Evolutionary conservation across 1,140 invertebrate species (phyloP).

Genomic region (Akabosia matsudoensis): DNA sequence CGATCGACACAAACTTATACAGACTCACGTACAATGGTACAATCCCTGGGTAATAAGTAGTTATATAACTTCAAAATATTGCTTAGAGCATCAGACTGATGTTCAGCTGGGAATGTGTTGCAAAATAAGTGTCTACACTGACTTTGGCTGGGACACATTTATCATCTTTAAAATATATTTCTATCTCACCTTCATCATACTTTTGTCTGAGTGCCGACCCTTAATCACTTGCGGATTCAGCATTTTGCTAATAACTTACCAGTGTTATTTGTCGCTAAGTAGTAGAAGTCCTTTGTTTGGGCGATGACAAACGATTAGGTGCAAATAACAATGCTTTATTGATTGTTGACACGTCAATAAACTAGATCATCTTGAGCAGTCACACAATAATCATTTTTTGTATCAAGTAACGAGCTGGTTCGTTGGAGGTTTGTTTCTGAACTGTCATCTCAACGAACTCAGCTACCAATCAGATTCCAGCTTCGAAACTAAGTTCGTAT

Average conservation of each 20-base stretch:
- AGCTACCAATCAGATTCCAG: too few relatives aligned
- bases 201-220: conserved; percentile 9
- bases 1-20: too few relatives aligned
- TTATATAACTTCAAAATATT: too few relatives aligned
- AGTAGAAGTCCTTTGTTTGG: not conserved
- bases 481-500: too few relatives aligned
- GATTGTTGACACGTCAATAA: conserved; percentile 15
- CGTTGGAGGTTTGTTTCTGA: not conserved
- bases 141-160: not conserved
- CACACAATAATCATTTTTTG: too few relatives aligned
- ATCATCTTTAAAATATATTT: not conserved
- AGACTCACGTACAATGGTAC: too few relatives aligned
- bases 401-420: not conserved
- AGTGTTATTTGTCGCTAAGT: not conserved
- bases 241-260: conserved; percentile 12
- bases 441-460: not conserved
- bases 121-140: too few relatives aligned
- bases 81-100: too few relatives aligned
- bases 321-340: not conserved
- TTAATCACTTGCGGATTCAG: conserved; percentile 11
- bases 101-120: not conserved
- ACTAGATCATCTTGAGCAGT: not conserved
- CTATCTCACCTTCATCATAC: not conserved
- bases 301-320: not conserved
- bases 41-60: too few relatives aligned